A percentile compares a stretch with the other conserved stretches of the same genome.
These are phyloP conservation scores for Tetranychus cinnabarinus DNA, from an alignment of 1,140 invertebrate genomes.

Conservation along the genomic window DNA sequence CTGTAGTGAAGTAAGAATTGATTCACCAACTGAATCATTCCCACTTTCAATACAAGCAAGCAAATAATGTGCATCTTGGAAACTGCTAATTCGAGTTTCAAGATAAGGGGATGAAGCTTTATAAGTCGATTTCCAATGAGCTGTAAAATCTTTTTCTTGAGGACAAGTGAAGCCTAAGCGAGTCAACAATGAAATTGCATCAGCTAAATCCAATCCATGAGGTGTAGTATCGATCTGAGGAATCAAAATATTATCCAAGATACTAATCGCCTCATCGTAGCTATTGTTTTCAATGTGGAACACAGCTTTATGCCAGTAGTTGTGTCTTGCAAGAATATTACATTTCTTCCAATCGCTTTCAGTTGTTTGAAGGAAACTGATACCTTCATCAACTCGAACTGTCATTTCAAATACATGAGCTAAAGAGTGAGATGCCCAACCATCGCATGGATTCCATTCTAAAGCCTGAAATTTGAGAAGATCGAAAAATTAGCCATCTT, in stretches of 20 bases:
- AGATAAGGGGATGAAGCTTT: slow-evolving; percentile 21
- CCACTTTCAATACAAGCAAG: slow-evolving; percentile 23
- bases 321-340: slow-evolving; percentile 29
- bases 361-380: slow-evolving; percentile 25
- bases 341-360: slow-evolving; percentile 27
- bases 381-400: slow-evolving; percentile 24
- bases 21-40: slow-evolving; percentile 10
- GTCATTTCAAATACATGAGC: slow-evolving; percentile 32
- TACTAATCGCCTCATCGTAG: slow-evolving; percentile 21
- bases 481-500: too few relatives aligned
- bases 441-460: slow-evolving; percentile 25
- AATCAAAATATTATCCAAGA: slow-evolving; percentile 22
- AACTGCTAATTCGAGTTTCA: slow-evolving; percentile 28
- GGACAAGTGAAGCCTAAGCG: slow-evolving; percentile 22
- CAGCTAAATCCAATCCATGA: slow-evolving; percentile 28
- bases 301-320: slow-evolving; percentile 31
- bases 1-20: not conserved
- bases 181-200: slow-evolving; percentile 26
- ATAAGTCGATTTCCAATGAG: slow-evolving; percentile 22
- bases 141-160: slow-evolving; percentile 11
- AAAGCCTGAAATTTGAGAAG: slow-evolving; percentile 15
- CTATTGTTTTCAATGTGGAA: slow-evolving; percentile 27
- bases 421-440: slow-evolving; percentile 31
- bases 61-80: slow-evolving; percentile 31
- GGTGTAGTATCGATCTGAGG: slow-evolving; percentile 17